These are phyloP conservation scores for Crossocerus cetratus DNA, from an alignment of 2,888 invertebrate species.

Conservation along the genomic window DNA sequence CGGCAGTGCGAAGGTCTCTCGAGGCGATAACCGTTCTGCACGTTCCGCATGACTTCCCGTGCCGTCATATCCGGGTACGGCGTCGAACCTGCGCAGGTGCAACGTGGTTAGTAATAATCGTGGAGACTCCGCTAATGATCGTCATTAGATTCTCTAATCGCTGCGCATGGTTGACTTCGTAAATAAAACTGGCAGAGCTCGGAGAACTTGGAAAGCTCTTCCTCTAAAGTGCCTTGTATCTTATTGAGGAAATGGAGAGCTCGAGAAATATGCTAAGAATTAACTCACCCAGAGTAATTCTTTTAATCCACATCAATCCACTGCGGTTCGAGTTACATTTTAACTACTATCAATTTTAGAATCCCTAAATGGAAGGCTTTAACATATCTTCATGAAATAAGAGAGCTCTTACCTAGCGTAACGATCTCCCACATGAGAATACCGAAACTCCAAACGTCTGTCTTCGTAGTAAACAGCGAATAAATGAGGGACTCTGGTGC, in stretches of 20 bases:
- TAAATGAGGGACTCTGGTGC: conserved; percentile 89
- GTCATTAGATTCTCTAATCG: neutral
- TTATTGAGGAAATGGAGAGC: no score
- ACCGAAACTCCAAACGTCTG: conserved; percentile 93
- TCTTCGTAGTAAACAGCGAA: conserved; percentile 88
- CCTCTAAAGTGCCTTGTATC: no score
- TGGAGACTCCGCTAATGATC: neutral
- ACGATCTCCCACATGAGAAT: conserved; percentile 93
- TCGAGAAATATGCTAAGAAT: no score
- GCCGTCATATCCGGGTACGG: conserved; percentile 92
- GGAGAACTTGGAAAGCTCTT: no score
- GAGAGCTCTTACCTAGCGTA: conserved; percentile 84
- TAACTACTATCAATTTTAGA: no score
- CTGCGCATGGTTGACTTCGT: no score
- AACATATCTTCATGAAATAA: no score
- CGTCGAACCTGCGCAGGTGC: conserved; percentile 83
- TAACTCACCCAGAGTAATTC: no score
- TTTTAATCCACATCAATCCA: no score
- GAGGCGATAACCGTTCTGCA: conserved; percentile 87
- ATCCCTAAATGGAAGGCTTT: no score
- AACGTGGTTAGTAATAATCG: neutral
- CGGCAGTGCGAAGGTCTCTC: conserved; percentile 89
- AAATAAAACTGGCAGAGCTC: neutral
- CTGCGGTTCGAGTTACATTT: no score
- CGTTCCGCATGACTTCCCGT: conserved; percentile 88